phyloP scores from a whole-genome alignment of 1,140 invertebrate genomes.

The Homalodisca vitripennis region DNA sequence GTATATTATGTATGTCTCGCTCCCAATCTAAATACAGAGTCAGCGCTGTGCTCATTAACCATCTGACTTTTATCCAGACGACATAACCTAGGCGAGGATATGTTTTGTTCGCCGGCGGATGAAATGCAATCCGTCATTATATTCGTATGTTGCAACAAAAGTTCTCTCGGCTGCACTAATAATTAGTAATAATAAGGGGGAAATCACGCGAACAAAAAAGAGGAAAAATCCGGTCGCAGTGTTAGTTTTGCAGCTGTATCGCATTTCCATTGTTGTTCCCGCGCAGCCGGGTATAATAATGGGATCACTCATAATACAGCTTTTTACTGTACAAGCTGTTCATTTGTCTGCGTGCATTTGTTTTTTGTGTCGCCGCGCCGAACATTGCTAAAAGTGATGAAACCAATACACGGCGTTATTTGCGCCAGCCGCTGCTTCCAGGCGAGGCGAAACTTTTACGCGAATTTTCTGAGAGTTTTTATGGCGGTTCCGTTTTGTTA shows the following conservation, averaged over 20 bases:
- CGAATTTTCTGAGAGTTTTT: no score
- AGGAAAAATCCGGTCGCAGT: neutral
- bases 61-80: no score
- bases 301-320: slow-evolving; percentile 15
- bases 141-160: no score
- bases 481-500: no score
- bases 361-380: slow-evolving; percentile 5
- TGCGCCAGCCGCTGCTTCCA: neutral
- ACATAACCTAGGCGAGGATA: no score
- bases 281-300: neutral
- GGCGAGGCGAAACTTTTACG: no score
- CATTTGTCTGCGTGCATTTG: slow-evolving; percentile 13
- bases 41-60: no score
- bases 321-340: slow-evolving; percentile 23
- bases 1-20: no score
- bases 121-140: no score
- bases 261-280: neutral
- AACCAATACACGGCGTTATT: neutral
- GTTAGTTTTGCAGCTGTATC: neutral
- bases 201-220: neutral
- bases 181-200: neutral
- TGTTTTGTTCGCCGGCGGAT: no score
- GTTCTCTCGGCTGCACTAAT: neutral
- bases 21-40: no score
- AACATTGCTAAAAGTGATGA: slow-evolving; percentile 21